Base-by-base conservation (phyloP, 2,113 vertebrate species). In the Embiotoca jacksoni region DNA sequence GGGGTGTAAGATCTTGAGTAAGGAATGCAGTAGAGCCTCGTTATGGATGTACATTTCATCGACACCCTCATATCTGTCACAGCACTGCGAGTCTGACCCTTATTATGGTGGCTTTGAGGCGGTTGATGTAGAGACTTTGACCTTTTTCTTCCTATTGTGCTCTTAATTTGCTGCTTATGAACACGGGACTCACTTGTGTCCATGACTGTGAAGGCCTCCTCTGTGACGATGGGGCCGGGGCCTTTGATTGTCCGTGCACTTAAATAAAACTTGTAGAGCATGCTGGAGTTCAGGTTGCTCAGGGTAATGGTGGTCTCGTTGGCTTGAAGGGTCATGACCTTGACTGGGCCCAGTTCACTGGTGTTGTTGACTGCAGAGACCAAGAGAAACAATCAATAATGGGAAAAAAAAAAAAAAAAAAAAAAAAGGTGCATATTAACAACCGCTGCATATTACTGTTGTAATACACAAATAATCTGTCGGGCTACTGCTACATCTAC, bases 201-300 rank as follows among this genome's bases (percentile, higher is more conserved):
- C 96, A 97, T 93, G 84, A 93, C 92, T 35, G 97, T 98, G 80
- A 96, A 89, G 15, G 95, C 96, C 88, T 98, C 97, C 64, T 96
- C 93, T 52, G 95, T 96, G 78, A 96, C 91, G 68, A 88, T 86
- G 72, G 85, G 96, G 69, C 98, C 97, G 1, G 96, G 89, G 84
- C 97, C 98, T 84, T 95, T 96, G 62, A 95, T 87, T 30, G 98
- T 99, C 85, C 93, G 94, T 59, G 97, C 97, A 0, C 92, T 96
- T 66, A 99, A 92, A 84, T 96, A 96, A 89, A 99, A 97, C 90
- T 97, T 98, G 92, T 99, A 99, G 39, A 96, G 95, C 59, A 96
- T 97, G 85, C 96, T 98, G 87, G 96, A 94, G 92, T 96, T 97
- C 80, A 99, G 94, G 85, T 95, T 95, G 82, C 93, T 92, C 90